Evolutionary conservation across 2,888 invertebrate species (phyloP).

Genomic region (Nephrotoma guestfalica): DNA sequence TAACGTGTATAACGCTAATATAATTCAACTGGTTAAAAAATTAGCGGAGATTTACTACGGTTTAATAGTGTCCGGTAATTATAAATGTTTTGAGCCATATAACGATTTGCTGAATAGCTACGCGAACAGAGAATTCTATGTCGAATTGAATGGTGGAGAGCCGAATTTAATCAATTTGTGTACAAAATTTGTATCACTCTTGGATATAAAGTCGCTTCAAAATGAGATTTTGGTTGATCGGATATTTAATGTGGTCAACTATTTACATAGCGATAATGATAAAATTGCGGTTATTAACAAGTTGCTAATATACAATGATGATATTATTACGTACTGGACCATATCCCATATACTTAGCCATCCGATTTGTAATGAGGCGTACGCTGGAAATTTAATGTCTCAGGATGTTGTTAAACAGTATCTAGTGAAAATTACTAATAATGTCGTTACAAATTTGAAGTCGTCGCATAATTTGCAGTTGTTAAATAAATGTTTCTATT

Average conservation of each 20-base stretch:
- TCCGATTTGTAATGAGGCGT: constrained; percentile 26
- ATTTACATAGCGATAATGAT: constrained; percentile 37
- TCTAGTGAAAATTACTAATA: constrained; percentile 21
- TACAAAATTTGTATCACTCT: constrained; percentile 30
- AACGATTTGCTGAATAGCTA: constrained; percentile 3
- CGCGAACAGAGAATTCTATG: constrained; percentile 13
- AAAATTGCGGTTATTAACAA: constrained; percentile 39
- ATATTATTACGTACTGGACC: constrained; percentile 22
- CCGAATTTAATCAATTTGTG: constrained; percentile 20
- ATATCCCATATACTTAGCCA: constrained; percentile 28
- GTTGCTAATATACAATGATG: constrained; percentile 22
- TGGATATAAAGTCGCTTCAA: constrained; percentile 34
- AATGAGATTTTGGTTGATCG: constrained; percentile 43
- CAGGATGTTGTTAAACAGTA: constrained; percentile 19
- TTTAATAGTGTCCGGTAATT: not conserved
- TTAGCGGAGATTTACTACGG: constrained; percentile 16
- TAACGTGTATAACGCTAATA: not conserved
- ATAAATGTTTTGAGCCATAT: not conserved
- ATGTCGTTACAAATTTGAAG: constrained; percentile 19
- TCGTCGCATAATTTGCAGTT: constrained; percentile 25
- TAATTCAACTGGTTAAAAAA: not conserved
- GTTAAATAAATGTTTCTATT: constrained; percentile 31
- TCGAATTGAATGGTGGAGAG: constrained; percentile 7
- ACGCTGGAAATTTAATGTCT: constrained; percentile 22
- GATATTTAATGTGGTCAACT: constrained; percentile 41